Conservation (phyloP, 2,797 vertebrate species). For the Crenichthys baileyi region DNA sequence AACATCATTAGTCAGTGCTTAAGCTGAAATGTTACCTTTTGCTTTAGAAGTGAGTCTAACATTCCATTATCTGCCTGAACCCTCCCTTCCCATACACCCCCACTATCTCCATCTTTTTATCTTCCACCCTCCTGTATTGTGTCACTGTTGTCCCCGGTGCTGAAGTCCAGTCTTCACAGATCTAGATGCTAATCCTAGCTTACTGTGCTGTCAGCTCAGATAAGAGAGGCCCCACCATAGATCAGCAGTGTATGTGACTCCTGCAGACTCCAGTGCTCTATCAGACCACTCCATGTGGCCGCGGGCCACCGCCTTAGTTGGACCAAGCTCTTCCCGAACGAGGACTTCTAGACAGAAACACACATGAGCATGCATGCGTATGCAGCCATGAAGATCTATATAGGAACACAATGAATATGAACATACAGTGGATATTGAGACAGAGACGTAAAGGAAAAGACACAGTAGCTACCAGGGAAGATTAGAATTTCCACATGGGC, state of each 20-base stretch:
- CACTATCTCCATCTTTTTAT: constrained; percentile 65
- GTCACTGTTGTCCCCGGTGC: constrained; percentile 65
- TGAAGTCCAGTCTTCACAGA: constrained; percentile 81
- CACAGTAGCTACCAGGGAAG: constrained; percentile 65
- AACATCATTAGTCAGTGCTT: constrained; percentile 21
- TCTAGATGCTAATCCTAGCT: constrained; percentile 86
- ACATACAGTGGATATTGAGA: constrained; percentile 31
- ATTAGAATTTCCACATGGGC: constrained; percentile 78
- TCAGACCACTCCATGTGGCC: constrained; percentile 79
- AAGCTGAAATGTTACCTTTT: constrained; percentile 24
- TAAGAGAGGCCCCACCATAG: constrained; percentile 77
- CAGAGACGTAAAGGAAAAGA: constrained; percentile 50
- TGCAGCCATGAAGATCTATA: constrained; percentile 31
- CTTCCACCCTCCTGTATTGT: constrained; percentile 58
- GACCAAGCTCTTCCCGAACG: constrained; percentile 68
- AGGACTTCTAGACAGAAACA: constrained; percentile 67
- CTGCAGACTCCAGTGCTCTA: constrained; percentile 72
- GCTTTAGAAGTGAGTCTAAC: constrained; percentile 45
- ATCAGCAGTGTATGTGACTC: constrained; percentile 71
- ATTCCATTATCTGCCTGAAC: constrained; percentile 47
- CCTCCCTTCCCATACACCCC: constrained; percentile 38
- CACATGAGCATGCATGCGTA: constrained; percentile 47
- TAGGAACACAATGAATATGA: constrained; percentile 40
- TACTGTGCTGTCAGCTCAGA: constrained; percentile 81
- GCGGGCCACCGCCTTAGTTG: constrained; percentile 76